Percentiles rank a stretch among this genome's conserved stretches.
phyloP scores from a whole-genome alignment of 2,113 vertebrate genomes.

The Triplophysa dalaica region DNA sequence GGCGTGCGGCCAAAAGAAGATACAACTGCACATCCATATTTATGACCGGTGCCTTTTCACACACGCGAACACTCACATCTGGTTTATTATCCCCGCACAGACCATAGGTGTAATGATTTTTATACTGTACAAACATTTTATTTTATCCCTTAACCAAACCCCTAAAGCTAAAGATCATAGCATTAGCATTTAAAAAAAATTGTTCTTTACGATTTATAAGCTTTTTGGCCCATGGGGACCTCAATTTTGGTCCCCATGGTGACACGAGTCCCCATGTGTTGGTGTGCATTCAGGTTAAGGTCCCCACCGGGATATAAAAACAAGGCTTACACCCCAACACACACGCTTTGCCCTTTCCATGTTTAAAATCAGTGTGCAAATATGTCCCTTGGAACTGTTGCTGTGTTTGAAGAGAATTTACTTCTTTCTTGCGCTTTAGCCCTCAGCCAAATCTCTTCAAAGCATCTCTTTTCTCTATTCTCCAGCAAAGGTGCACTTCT shows the following conservation, averaged over 20 bases:
- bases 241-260: no score
- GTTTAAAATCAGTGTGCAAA: slow-evolving; percentile 44
- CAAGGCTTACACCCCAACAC: background rate
- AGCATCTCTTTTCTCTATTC: slow-evolving; percentile 40
- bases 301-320: no score
- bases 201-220: no score
- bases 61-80: slow-evolving; percentile 10
- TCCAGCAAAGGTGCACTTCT: slow-evolving; percentile 40
- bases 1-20: slow-evolving; percentile 11
- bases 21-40: slow-evolving; percentile 31
- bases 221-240: no score
- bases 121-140: no score
- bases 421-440: slow-evolving; percentile 31
- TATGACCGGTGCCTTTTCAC: slow-evolving; percentile 7
- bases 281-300: no score
- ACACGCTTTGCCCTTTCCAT: slow-evolving; percentile 17
- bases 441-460: slow-evolving; percentile 46
- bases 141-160: no score
- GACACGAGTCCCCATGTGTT: no score
- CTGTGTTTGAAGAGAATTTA: slow-evolving; percentile 45
- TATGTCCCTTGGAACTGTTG: slow-evolving; percentile 37
- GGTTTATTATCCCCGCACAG: no score
- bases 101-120: no score
- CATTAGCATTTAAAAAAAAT: no score
- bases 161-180: no score